Percentiles rank a stretch among this genome's conserved stretches.
These are phyloP conservation scores for Drosophila insularis DNA, from an alignment of 1,140 invertebrate species.

Conservation along the genomic window DNA sequence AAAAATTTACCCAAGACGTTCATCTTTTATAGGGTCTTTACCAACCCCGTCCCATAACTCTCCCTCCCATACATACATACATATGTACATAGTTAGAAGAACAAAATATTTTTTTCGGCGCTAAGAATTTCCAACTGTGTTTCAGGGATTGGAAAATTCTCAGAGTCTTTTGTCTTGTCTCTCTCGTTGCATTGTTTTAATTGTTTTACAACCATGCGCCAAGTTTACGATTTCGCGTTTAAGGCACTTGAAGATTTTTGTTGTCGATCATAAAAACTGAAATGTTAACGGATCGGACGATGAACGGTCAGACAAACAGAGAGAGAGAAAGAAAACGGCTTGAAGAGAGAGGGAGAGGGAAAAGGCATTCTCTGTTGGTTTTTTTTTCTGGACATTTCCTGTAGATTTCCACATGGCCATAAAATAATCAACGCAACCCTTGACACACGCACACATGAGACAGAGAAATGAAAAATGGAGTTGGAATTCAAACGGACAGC, in stretches of 20 bases:
- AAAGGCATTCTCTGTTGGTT: slow-evolving; percentile 8
- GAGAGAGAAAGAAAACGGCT: neutral
- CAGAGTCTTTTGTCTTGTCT: slow-evolving; percentile 11
- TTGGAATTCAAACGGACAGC: slow-evolving; percentile 49
- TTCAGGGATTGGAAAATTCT: slow-evolving; percentile 9
- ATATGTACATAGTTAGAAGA: too few species aligned
- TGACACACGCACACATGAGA: slow-evolving; percentile 49
- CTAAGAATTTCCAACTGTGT: slow-evolving; percentile 7
- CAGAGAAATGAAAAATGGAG: slow-evolving; percentile 42
- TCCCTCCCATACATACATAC: too few species aligned
- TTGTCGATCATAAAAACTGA: slow-evolving; percentile 53
- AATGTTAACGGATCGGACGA: slow-evolving; percentile 39
- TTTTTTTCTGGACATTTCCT: slow-evolving; percentile 59
- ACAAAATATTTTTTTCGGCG: neutral
- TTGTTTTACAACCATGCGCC: slow-evolving; percentile 73
- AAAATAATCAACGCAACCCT: slow-evolving; percentile 75
- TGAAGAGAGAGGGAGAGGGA: neutral
- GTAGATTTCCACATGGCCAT: slow-evolving; percentile 77
- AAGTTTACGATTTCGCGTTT: slow-evolving; percentile 61
- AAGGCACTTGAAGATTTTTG: slow-evolving; percentile 54
- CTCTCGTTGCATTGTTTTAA: slow-evolving; percentile 37
- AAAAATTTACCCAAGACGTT: too few species aligned
- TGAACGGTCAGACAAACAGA: slow-evolving; percentile 12
- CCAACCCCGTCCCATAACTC: too few species aligned
- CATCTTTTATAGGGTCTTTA: too few species aligned